These are phyloP conservation scores for Malacosoma neustria DNA, from an alignment of 2,888 invertebrate species.

Conservation along the genomic window DNA sequence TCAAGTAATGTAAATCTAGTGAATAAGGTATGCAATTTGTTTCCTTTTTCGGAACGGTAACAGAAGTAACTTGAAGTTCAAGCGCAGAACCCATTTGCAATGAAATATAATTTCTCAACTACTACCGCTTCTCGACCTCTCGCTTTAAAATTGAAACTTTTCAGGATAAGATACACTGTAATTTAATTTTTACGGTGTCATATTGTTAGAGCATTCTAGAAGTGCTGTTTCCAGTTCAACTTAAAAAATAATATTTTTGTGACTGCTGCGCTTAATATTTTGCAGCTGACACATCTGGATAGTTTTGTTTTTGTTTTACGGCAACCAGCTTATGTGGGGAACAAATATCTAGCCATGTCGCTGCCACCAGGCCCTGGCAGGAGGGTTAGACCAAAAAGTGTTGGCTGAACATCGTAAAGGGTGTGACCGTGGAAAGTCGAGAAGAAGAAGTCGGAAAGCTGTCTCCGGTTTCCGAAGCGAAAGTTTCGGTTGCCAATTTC, in stretches of 20 bases:
- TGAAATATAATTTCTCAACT: slow-evolving; percentile 49
- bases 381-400: too few relatives aligned
- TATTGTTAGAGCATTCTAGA: slow-evolving; percentile 46
- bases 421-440: too few relatives aligned
- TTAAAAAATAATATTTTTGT: slow-evolving; percentile 29
- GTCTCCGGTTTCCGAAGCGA: too few relatives aligned
- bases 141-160: slow-evolving; percentile 57
- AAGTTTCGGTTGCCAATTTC: too few relatives aligned
- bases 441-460: too few relatives aligned
- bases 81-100: slow-evolving; percentile 14
- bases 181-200: slow-evolving; percentile 64
- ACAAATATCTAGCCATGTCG: too few relatives aligned
- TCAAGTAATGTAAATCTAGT: not conserved
- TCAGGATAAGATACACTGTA: slow-evolving; percentile 47
- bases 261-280: slow-evolving; percentile 18
- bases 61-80: not conserved
- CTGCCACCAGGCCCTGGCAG: too few relatives aligned
- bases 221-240: slow-evolving; percentile 46
- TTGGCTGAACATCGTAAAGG: too few relatives aligned
- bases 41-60: not conserved
- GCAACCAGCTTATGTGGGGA: too few relatives aligned
- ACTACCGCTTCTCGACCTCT: slow-evolving; percentile 38
- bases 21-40: not conserved
- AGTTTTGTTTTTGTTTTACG: too few relatives aligned
- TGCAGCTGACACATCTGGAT: not conserved